These are phyloP conservation scores for Euzophera pinguis DNA, from an alignment of 2,888 invertebrate genomes.

Conservation along the genomic window DNA sequence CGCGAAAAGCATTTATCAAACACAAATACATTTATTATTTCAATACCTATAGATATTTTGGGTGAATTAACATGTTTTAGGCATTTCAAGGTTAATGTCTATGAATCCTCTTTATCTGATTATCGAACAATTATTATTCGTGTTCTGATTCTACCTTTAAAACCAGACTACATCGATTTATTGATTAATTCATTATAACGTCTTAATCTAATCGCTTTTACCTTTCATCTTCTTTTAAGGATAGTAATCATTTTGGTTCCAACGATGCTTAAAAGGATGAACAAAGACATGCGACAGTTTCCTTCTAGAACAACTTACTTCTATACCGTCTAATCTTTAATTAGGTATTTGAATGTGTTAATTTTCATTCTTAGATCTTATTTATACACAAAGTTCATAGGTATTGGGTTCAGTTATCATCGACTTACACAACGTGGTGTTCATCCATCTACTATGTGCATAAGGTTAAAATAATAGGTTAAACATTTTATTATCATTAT, in stretches of 20 bases:
- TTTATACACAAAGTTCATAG: background rate
- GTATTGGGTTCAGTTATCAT: slow-evolving; percentile 1
- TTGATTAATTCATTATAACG: slow-evolving; percentile 1
- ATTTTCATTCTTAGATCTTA: background rate
- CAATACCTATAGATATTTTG: too few species aligned
- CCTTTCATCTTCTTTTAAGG: background rate
- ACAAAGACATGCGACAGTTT: too few species aligned
- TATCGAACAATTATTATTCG: slow-evolving; percentile 8
- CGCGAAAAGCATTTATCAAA: too few species aligned
- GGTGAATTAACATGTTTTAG: background rate
- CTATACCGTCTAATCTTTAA: too few species aligned
- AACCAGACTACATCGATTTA: background rate
- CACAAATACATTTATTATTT: too few species aligned
- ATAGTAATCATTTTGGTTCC: too few species aligned
- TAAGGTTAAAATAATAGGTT: slow-evolving; percentile 1
- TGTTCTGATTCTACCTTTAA: slow-evolving; percentile 6
- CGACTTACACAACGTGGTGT: background rate
- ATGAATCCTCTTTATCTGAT: slow-evolving; percentile 10
- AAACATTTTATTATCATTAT: background rate
- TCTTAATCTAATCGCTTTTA: background rate
- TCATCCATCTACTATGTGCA: slow-evolving; percentile 1
- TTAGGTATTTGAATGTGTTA: too few species aligned
- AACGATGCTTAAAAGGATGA: too few species aligned
- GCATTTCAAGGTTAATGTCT: slow-evolving; percentile 6
- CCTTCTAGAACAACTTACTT: too few species aligned